Evolutionary conservation across 1,140 invertebrate species (phyloP).

Genomic region (Eumaeus atala): DNA sequence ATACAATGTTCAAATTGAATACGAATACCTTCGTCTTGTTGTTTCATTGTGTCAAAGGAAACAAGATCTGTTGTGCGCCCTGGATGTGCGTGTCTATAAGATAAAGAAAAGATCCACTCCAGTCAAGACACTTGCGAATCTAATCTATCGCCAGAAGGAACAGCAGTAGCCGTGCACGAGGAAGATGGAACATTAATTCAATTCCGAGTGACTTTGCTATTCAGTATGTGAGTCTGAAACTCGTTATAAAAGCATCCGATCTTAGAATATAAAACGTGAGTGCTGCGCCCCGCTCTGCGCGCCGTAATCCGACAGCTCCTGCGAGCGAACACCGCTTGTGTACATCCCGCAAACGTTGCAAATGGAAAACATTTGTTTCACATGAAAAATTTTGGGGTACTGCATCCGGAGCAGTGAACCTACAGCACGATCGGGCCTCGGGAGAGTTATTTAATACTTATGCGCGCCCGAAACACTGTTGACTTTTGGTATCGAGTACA

Average conservation of each 20-base stretch:
- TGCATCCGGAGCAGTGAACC: not conserved
- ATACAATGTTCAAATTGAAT: no score
- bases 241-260: slow-evolving; percentile 11
- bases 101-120: no score
- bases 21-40: no score
- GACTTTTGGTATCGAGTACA: no score
- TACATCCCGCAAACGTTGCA: slow-evolving; percentile 2
- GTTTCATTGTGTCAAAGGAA: no score
- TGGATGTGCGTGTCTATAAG: no score
- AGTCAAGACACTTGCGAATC: no score
- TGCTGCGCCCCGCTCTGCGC: not conserved
- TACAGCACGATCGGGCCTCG: not conserved
- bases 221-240: slow-evolving; percentile 1
- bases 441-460: slow-evolving; percentile 2
- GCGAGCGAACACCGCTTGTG: not conserved
- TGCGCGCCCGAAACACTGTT: not conserved
- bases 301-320: slow-evolving; percentile 4
- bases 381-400: slow-evolving; percentile 6
- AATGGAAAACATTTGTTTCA: slow-evolving; percentile 8
- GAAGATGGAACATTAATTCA: no score
- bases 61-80: no score
- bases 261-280: slow-evolving; percentile 5
- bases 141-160: no score
- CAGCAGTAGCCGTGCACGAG: no score
- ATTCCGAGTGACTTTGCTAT: not conserved